These are phyloP conservation scores for Glossophaga mutica DNA, from an alignment of 2,797 vertebrate genomes.

Conservation along the genomic window DNA sequence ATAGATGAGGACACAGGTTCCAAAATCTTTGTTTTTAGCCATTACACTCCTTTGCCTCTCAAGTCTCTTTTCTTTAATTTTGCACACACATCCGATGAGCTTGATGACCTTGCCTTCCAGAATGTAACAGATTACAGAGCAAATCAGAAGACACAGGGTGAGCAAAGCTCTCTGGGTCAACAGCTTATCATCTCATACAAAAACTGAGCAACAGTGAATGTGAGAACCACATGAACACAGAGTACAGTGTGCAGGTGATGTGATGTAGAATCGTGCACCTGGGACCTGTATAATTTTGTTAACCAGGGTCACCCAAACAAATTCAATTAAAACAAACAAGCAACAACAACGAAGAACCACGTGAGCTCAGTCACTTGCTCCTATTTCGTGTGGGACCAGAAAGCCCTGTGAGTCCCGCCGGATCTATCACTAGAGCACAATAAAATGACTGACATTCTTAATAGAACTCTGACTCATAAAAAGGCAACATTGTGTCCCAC, in stretches of 20 bases:
- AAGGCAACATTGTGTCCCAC: background rate
- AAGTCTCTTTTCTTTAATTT: background rate
- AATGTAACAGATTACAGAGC: background rate
- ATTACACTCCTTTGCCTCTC: background rate
- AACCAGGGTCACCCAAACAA: background rate
- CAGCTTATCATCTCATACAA: background rate
- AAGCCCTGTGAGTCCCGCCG: fast-evolving
- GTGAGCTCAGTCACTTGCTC: background rate
- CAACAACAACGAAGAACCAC: background rate
- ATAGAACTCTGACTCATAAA: background rate
- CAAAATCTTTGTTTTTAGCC: background rate
- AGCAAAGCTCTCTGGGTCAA: background rate
- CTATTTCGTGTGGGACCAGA: background rate
- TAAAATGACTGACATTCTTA: background rate
- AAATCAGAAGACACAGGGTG: background rate
- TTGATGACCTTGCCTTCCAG: background rate
- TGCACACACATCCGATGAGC: background rate
- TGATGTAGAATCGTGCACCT: background rate
- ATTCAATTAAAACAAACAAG: background rate
- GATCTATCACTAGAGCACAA: background rate
- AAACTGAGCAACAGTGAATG: background rate
- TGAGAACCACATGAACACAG: background rate
- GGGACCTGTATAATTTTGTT: background rate
- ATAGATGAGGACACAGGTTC: background rate
- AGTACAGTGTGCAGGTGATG: too few species aligned